Base-by-base conservation (phyloP, 2,888 invertebrate species). In the Lithophane socia region DNA sequence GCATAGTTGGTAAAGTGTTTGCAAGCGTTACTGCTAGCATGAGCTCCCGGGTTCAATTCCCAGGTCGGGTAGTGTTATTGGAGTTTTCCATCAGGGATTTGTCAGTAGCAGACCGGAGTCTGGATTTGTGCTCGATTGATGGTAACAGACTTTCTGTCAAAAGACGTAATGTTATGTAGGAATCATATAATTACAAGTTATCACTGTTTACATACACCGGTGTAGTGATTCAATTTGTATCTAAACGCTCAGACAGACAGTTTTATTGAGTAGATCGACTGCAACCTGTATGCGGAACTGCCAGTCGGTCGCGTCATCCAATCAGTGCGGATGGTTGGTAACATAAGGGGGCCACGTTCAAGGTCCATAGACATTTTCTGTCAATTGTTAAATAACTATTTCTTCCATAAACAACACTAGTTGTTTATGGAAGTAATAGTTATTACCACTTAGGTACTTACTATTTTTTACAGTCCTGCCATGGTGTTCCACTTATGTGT, bases 341-440 rank as follows among this genome's bases (percentile, higher is more conserved):
- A 83, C 67, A 83, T 44, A 80, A 80, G 68, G 84, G 82, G 80
- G 76, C 82, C 82, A 71, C 42, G 74, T 80, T 86, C 80, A 80
- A 80, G 83, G 80, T 80, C 63, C 52, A 44, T 56, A 47, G 52
- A 29, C 64, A 79, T 72, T 81, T 67, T 67, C 18, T 61, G 80
- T 63, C 68, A 77, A 77, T 69, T 80, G 47, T 47, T 29, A n/a
- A 58, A n/a, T n/a, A n/a, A n/a, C n/a, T n/a, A n/a, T n/a, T n/a
- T n/a, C n/a, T n/a, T n/a, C n/a, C n/a, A n/a, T n/a, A n/a, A n/a
- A n/a, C n/a, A n/a, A n/a, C n/a, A n/a, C n/a, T n/a, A n/a, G n/a
- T 37, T 64, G 24, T 16, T 49, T 29, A 74, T 29, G 42, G 16
- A 16, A 42, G 16, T 74, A 3, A 58, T n/a, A 18, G 9, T 12